Percentiles rank a stretch among this genome's conserved stretches.
Evolutionary conservation across 2,113 vertebrate species (phyloP).

Genomic region (Anser brachyrhynchus): DNA sequence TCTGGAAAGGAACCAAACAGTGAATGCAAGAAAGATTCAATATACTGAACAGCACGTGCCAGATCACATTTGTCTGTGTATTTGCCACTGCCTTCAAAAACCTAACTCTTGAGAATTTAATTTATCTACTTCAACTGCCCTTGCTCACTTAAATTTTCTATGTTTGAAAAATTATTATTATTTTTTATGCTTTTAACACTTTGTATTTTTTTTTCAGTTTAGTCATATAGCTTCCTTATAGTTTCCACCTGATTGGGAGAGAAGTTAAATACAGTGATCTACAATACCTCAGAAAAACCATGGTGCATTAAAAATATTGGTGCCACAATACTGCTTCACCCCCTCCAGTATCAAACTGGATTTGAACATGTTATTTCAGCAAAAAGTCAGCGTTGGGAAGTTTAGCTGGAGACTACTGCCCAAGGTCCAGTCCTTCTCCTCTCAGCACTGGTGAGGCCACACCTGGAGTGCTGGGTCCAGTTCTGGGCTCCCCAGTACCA

Average conservation of each 20-base stretch:
- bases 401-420: background rate
- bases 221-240: background rate
- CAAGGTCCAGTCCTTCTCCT: background rate
- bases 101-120: no score
- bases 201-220: background rate
- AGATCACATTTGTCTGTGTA: background rate
- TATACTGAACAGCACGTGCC: background rate
- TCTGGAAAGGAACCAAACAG: background rate
- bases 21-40: background rate
- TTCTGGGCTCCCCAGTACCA: background rate
- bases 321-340: background rate
- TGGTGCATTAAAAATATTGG: background rate
- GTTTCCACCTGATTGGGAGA: background rate
- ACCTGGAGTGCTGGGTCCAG: background rate
- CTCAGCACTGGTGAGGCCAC: background rate
- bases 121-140: background rate
- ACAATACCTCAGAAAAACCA: background rate
- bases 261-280: background rate
- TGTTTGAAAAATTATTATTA: background rate
- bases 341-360: background rate
- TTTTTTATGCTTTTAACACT: background rate
- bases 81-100: no score
- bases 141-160: background rate
- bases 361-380: background rate
- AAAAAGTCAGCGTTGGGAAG: background rate